Evolutionary conservation across 2,888 invertebrate genomes (phyloP).

Genomic region (Calliscelio sp.): DNA sequence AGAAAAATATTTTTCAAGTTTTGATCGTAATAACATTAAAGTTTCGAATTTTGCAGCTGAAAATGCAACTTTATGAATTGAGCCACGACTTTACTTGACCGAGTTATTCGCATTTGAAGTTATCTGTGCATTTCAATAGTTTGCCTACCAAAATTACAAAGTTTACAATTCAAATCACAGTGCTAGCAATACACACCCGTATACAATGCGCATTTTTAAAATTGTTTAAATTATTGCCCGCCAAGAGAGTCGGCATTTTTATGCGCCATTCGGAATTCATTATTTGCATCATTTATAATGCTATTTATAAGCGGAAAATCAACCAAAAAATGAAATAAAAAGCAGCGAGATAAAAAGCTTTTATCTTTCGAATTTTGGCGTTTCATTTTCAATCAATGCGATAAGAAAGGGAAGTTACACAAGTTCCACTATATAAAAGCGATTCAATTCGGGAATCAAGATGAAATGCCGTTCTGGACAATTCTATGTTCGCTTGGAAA

Average conservation of each 20-base stretch:
- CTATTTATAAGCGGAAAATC: background rate
- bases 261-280: background rate
- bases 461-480: background rate
- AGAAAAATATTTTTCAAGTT: background rate
- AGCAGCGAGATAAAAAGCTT: too few species aligned
- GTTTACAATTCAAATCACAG: constrained; percentile 57
- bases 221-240: background rate
- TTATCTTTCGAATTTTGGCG: background rate
- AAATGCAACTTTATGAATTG: constrained; percentile 51
- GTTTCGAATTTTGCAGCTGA: constrained; percentile 13
- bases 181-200: constrained; percentile 19
- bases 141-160: constrained; percentile 51
- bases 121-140: constrained; percentile 62
- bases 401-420: background rate
- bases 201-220: constrained; percentile 5
- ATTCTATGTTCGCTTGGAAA: background rate
- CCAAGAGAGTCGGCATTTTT: background rate
- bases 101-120: constrained; percentile 53
- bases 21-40: background rate
- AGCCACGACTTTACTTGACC: constrained; percentile 52
- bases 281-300: background rate
- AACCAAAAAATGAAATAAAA: too few species aligned
- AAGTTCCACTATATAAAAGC: background rate
- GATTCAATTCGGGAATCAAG: background rate
- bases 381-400: background rate